phyloP scores from a whole-genome alignment of 1,140 invertebrate genomes.

The Monochamus saltuarius region DNA sequence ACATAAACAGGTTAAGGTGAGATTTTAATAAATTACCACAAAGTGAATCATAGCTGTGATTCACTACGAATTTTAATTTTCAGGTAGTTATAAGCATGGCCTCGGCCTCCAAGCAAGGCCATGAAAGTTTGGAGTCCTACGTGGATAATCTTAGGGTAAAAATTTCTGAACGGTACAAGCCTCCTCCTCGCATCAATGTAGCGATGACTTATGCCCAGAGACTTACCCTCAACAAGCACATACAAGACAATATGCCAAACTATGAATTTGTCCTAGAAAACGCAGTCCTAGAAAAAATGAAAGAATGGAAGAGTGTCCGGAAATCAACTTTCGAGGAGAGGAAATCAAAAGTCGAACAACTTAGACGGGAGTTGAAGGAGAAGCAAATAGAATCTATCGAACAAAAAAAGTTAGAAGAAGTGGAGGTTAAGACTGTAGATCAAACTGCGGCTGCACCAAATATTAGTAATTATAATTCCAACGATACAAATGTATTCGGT shows the following conservation, averaged over 20 bases:
- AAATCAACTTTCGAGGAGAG: conserved; percentile 60
- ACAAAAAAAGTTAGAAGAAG: conserved; percentile 55
- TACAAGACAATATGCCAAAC: conserved; percentile 53
- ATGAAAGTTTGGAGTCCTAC: conserved; percentile 46
- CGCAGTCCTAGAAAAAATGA: conserved; percentile 67
- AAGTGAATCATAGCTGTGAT: too few species aligned
- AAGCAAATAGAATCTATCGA: conserved; percentile 55
- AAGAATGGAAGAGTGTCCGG: conserved; percentile 66
- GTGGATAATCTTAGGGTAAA: conserved; percentile 84
- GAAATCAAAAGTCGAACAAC: conserved; percentile 56
- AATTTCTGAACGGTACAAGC: conserved; percentile 82
- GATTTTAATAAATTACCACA: too few species aligned
- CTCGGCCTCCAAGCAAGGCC: conserved; percentile 10
- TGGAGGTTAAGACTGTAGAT: conserved; percentile 54
- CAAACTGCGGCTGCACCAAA: conserved; percentile 25
- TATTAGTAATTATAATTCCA: conserved; percentile 43
- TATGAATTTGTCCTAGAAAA: conserved; percentile 75
- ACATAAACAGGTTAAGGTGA: too few species aligned
- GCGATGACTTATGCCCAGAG: conserved; percentile 66
- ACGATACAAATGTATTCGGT: conserved; percentile 16
- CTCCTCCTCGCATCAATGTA: conserved; percentile 70
- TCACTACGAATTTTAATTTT: too few species aligned
- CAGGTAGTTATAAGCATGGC: conserved; percentile 4
- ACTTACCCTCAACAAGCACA: conserved; percentile 57
- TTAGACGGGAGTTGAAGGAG: conserved; percentile 48